Evolutionary conservation across 2,888 invertebrate species (phyloP).

Genomic region (Caenorhabditis wallacei): DNA sequence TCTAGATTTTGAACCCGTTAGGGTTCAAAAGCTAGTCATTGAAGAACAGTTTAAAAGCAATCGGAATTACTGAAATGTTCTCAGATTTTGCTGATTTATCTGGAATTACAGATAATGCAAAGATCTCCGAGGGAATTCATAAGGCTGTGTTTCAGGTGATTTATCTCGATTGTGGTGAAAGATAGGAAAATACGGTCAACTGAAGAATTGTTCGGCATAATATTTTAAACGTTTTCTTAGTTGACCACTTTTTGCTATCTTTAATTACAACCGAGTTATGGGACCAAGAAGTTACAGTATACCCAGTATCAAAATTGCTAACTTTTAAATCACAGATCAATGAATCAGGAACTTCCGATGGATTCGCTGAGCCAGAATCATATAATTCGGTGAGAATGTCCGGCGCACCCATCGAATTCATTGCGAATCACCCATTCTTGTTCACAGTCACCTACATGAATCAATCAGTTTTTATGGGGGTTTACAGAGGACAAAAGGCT

Average conservation of each 20-base stretch:
- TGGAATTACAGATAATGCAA: constrained; percentile 58
- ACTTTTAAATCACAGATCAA: neutral
- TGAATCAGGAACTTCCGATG: neutral
- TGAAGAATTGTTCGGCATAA: too few relatives aligned
- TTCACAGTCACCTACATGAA: constrained; percentile 5
- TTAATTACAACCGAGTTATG: too few relatives aligned
- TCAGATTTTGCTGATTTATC: constrained; percentile 48
- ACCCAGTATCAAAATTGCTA: neutral
- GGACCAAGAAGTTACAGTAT: too few relatives aligned
- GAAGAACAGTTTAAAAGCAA: constrained; percentile 24
- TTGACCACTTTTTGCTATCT: too few relatives aligned
- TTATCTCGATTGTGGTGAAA: neutral
- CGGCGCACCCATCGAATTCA: neutral
- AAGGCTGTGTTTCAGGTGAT: constrained; percentile 65
- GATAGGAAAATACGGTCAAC: too few relatives aligned
- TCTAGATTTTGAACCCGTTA: too few relatives aligned
- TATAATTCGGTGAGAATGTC: neutral
- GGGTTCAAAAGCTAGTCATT: too few relatives aligned
- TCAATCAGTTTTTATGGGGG: neutral
- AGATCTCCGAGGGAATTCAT: constrained; percentile 74
- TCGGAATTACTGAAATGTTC: constrained; percentile 60
- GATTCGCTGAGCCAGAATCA: neutral
- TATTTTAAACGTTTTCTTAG: too few relatives aligned
- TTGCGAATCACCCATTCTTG: neutral
- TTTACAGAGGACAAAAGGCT: neutral